Evolutionary conservation across 2,888 invertebrate genomes (phyloP).

Genomic region (Caradrina clavipalpis): DNA sequence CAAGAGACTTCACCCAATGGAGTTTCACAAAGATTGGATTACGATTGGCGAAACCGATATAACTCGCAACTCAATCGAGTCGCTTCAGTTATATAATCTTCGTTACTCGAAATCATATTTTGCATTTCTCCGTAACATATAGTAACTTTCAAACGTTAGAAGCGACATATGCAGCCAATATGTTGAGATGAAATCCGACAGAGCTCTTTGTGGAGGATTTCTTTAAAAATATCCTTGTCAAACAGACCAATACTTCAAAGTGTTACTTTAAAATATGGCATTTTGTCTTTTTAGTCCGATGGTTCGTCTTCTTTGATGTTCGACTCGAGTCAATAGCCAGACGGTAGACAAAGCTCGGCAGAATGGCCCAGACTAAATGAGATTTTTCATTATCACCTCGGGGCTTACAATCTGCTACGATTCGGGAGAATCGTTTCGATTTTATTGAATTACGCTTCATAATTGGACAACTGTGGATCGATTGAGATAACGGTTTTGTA

Average conservation of each 20-base stretch:
- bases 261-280: slow-evolving; percentile 40
- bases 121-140: slow-evolving; percentile 17
- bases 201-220: slow-evolving; percentile 8
- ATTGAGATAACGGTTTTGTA: slow-evolving; percentile 17
- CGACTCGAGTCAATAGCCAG: slow-evolving; percentile 54
- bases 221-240: slow-evolving; percentile 24
- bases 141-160: slow-evolving; percentile 11
- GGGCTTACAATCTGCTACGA: slow-evolving; percentile 50
- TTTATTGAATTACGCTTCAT: slow-evolving; percentile 57
- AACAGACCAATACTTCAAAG: slow-evolving; percentile 16
- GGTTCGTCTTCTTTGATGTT: slow-evolving; percentile 42
- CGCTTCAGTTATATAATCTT: slow-evolving; percentile 31
- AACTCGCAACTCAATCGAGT: slow-evolving; percentile 31
- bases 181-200: slow-evolving; percentile 30
- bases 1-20: slow-evolving; percentile 31
- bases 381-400: slow-evolving; percentile 63
- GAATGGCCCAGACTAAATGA: slow-evolving; percentile 57
- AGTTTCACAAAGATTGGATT: slow-evolving; percentile 56
- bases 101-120: slow-evolving; percentile 42
- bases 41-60: slow-evolving; percentile 49
- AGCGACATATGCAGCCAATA: slow-evolving; percentile 18
- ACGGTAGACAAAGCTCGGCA: slow-evolving; percentile 53
- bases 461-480: slow-evolving; percentile 51
- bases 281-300: slow-evolving; percentile 5
- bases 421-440: slow-evolving; percentile 42